Percentiles rank a stretch among this genome's conserved stretches.
phyloP scores from a whole-genome alignment of 2,888 invertebrate species.

The Cancer borealis region DNA sequence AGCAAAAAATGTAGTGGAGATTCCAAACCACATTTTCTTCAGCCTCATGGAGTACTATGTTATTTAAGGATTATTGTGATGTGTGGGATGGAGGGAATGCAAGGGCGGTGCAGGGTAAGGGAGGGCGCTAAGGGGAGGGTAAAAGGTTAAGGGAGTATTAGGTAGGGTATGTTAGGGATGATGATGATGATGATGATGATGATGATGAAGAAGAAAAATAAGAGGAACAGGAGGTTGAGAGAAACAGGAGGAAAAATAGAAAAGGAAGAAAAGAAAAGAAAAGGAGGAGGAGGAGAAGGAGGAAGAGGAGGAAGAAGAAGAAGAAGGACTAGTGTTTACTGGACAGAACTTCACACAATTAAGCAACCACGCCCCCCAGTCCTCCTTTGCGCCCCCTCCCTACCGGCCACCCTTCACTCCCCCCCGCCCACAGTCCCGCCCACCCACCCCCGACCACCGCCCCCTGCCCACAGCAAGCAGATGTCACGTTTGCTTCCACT shows the following conservation, averaged over 20 bases:
- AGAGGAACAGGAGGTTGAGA: neutral
- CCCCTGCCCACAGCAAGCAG: neutral
- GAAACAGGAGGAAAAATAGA: neutral
- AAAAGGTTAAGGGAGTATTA: neutral
- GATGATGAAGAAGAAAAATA: neutral
- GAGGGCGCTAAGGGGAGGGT: neutral
- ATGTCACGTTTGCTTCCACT: slow-evolving; percentile 27
- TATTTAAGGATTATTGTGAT: too few species aligned
- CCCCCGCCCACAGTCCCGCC: neutral
- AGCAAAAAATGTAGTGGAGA: too few species aligned
- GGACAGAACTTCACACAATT: neutral
- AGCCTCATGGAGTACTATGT: too few species aligned
- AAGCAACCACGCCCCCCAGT: neutral
- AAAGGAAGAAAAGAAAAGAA: neutral
- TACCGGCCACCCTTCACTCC: neutral
- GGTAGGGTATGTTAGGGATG: neutral
- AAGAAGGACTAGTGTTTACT: neutral
- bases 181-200: too few species aligned
- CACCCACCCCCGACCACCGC: neutral
- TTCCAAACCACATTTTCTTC: too few species aligned
- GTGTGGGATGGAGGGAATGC: neutral
- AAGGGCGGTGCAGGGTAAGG: neutral
- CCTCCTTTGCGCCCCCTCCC: neutral
- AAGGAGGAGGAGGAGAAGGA: neutral
- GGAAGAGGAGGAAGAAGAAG: neutral